Percentiles rank a stretch among this genome's conserved stretches.
These are phyloP conservation scores for Myiagra hebetior DNA, from an alignment of 2,113 vertebrate genomes.

Conservation along the genomic window DNA sequence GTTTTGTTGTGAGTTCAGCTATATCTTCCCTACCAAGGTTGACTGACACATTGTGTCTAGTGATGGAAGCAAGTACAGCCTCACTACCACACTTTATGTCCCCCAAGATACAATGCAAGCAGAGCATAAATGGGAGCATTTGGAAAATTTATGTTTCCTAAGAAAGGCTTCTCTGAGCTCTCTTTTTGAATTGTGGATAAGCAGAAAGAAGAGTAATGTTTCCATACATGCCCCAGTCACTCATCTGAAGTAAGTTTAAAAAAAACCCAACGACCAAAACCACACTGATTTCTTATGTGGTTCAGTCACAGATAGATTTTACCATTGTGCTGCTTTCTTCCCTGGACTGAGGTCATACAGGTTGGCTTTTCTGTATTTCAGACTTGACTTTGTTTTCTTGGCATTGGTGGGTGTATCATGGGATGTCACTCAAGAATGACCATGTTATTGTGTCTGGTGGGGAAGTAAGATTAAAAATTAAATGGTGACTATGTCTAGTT, in stretches of 20 bases:
- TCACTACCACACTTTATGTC: accelerated
- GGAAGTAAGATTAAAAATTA: neutral
- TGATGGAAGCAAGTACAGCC: neutral
- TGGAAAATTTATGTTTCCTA: neutral
- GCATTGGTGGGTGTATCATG: neutral
- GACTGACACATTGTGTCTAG: neutral
- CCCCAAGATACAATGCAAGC: neutral
- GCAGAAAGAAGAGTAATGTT: neutral
- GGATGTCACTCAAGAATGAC: neutral
- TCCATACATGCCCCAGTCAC: neutral
- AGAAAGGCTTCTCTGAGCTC: neutral
- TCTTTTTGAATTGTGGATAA: neutral
- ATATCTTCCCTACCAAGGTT: neutral
- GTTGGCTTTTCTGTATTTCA: neutral
- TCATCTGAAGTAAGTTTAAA: neutral
- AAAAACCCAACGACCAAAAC: neutral
- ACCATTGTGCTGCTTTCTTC: neutral
- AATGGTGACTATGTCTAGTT: neutral
- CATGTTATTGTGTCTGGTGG: neutral
- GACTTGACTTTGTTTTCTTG: neutral
- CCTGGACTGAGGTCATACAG: neutral
- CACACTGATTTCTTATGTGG: neutral
- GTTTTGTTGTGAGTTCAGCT: neutral
- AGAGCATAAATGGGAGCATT: neutral
- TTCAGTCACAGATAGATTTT: neutral